A percentile compares a stretch with the other conserved stretches of the same genome.
phyloP scores from a whole-genome alignment of 2,888 invertebrate species.

The Ditula angustiorana region DNA sequence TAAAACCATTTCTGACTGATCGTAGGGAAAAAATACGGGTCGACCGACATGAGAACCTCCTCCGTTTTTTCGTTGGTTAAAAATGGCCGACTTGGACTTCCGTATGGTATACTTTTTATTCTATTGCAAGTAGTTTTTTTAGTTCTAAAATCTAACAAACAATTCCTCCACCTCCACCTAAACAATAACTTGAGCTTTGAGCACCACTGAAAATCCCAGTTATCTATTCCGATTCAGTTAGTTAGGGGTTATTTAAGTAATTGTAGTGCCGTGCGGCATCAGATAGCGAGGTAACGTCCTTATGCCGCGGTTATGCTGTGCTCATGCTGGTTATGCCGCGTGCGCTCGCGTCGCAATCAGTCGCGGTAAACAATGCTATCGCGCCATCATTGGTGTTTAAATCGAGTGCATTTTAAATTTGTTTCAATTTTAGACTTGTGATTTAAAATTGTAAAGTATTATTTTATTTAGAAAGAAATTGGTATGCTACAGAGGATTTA shows the following conservation, averaged over 20 bases:
- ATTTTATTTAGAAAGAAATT: too few species aligned
- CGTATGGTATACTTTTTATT: too few species aligned
- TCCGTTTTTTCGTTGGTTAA: too few species aligned
- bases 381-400: conserved; percentile 1
- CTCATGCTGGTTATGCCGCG: not conserved
- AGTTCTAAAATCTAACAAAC: too few species aligned
- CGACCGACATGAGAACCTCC: too few species aligned
- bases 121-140: not conserved
- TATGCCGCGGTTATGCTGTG: conserved; percentile 58
- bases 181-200: conserved; percentile 48
- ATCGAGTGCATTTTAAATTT: conserved; percentile 12
- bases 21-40: too few species aligned
- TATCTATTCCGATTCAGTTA: conserved; percentile 48
- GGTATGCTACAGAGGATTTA: too few species aligned
- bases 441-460: too few species aligned
- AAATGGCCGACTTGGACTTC: too few species aligned
- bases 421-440: not conserved
- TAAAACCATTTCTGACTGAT: too few species aligned
- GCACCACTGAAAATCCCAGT: conserved; percentile 51
- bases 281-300: conserved; percentile 56
- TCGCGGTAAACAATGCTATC: conserved; percentile 30
- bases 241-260: conserved; percentile 66
- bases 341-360: conserved; percentile 16
- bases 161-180: too few species aligned
- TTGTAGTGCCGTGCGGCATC: conserved; percentile 60